These are phyloP conservation scores for Opisthocomus hoazin DNA, from an alignment of 2,113 vertebrate genomes.

Conservation along the genomic window DNA sequence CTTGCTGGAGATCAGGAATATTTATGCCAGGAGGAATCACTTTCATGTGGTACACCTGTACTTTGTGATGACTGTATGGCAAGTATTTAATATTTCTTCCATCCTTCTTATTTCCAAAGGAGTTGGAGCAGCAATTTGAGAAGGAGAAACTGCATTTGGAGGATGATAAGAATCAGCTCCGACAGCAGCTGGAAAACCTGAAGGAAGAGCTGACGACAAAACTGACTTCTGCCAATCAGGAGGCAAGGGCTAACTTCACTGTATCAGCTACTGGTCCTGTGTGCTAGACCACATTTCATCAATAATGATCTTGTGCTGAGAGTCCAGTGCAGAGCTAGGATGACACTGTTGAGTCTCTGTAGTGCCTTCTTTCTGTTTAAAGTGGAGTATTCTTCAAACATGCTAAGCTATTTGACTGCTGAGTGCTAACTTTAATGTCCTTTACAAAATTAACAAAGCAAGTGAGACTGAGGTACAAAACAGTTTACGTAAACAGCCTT, in stretches of 20 bases:
- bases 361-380: neutral
- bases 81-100: neutral
- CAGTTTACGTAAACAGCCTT: neutral
- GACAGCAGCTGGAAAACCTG: conserved; percentile 84
- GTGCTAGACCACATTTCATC: neutral
- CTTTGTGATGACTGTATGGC: neutral
- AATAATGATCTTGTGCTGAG: neutral
- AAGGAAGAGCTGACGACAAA: conserved; percentile 85
- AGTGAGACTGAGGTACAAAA: neutral
- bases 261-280: neutral
- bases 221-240: conserved; percentile 83
- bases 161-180: conserved; percentile 86
- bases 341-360: neutral
- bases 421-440: neutral
- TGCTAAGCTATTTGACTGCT: neutral
- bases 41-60: neutral
- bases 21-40: neutral
- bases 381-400: neutral
- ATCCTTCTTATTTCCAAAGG: conserved; percentile 71
- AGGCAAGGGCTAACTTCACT: conserved; percentile 71
- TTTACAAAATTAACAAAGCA: neutral
- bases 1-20: neutral
- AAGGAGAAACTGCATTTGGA: conserved; percentile 86
- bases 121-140: conserved; percentile 91
- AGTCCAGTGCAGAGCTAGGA: neutral